Base-by-base conservation (phyloP, 2,113 vertebrate genomes). In the Tupaia chinensis region DNA sequence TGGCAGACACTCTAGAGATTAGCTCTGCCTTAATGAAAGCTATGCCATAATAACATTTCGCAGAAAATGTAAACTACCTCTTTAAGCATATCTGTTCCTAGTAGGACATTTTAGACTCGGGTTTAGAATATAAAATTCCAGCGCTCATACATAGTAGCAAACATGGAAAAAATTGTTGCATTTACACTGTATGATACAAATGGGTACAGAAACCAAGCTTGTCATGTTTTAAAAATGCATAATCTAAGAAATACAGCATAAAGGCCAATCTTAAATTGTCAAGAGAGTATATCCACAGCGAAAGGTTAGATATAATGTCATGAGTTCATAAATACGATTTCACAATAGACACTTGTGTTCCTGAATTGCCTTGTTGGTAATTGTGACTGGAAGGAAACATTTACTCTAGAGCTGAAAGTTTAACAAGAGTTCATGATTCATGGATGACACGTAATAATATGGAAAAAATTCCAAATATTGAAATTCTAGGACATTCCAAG, bases 401-500 rank as follows among this genome's bases (percentile, higher is more conserved):
- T 98, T 98, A 97, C 95, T 95, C 95, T 96, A 93, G 34, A 91
- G 91, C 80, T 95, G 69, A 86, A 96, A 93, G 96, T 95, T 97
- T 96, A 98, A 95, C 73, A 74, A 94, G 96, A 88, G 79, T 93
- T 97, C 93, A 89, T 94, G 68, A 95, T 94, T 97, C 91, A 81
- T 89, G 82, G 91, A 65, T 73, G 91, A 9, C 68, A 96, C 91
- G 74, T 61, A 96, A 65, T 79, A 92, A 95, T 80, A 91, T 25
- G 97, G 97, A 97, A 98, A 97, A 96, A 80, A 96, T 97, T 44
- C 89, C 93, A 96, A 96, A 97, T 69, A 92, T 93, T 93, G 89
- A 93, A 95, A 95, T 81, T 89, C 70, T 92, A 96, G 76, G 80
- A 91, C 95, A 95, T 96, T 96, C 89, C 96, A 89, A 66, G 91